These are phyloP conservation scores for Pionites leucogaster DNA, from an alignment of 2,113 vertebrate genomes.

Conservation along the genomic window DNA sequence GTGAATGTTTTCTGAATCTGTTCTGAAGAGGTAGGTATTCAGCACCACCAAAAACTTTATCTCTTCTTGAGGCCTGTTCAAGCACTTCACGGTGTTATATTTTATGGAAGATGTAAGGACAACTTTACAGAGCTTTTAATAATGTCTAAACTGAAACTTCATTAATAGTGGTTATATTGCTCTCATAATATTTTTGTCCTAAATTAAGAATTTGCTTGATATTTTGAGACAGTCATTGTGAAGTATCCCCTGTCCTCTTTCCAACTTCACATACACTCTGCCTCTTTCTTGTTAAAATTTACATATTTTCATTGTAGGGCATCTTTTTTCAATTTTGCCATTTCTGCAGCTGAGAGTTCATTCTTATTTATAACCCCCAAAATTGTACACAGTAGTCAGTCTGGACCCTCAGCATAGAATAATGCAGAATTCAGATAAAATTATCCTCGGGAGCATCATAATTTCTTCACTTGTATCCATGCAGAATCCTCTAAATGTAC, in stretches of 20 bases:
- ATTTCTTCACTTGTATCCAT: background rate
- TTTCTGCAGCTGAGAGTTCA: background rate
- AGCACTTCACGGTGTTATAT: background rate
- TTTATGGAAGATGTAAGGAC: background rate
- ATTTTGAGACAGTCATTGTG: background rate
- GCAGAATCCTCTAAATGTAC: background rate
- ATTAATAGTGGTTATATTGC: background rate
- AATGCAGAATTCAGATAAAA: background rate
- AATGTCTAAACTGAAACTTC: background rate
- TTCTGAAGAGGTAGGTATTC: background rate
- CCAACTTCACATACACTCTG: background rate
- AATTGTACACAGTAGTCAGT: background rate
- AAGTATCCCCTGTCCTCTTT: background rate
- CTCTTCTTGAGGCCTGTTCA: background rate
- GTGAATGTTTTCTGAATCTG: background rate
- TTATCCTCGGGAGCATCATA: background rate
- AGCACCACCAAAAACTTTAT: background rate
- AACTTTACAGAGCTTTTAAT: background rate
- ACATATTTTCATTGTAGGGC: background rate
- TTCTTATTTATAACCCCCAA: background rate
- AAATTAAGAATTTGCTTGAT: background rate
- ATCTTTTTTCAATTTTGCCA: background rate
- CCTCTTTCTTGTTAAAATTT: background rate
- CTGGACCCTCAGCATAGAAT: background rate
- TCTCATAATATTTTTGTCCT: background rate